Conservation (phyloP, 2,113 vertebrate species). For the Ancistrus triradiatus region DNA sequence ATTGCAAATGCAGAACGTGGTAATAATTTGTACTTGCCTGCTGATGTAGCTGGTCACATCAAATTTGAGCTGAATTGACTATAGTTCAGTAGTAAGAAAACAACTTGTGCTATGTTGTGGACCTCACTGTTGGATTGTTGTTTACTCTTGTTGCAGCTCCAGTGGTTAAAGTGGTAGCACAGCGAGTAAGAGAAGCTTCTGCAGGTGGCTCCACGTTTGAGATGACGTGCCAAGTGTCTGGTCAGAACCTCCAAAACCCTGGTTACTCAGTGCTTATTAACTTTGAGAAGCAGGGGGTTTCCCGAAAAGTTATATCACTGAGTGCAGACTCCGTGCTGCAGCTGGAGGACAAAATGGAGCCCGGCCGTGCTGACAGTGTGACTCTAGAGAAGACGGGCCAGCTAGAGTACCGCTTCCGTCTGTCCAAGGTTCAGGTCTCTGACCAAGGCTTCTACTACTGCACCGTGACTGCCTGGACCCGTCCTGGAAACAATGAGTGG, state of each 20-base stretch:
- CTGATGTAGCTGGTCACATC: too few species aligned
- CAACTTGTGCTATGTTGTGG: not conserved
- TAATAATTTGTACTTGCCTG: too few species aligned
- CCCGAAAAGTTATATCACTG: constrained; percentile 79
- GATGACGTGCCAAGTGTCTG: constrained; percentile 82
- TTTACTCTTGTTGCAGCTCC: constrained; percentile 36
- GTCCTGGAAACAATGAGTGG: constrained; percentile 75
- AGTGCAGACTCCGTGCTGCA: constrained; percentile 81
- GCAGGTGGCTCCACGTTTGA: constrained; percentile 90
- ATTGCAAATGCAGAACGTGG: too few species aligned
- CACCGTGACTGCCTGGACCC: constrained; percentile 82
- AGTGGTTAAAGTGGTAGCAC: constrained; percentile 58
- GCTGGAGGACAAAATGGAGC: constrained; percentile 77
- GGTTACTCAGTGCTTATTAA: constrained; percentile 84
- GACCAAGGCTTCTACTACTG: constrained; percentile 89
- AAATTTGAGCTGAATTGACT: too few species aligned
- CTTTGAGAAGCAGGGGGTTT: constrained; percentile 67
- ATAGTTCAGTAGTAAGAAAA: too few species aligned
- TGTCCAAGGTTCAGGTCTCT: constrained; percentile 82
- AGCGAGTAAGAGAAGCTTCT: constrained; percentile 74
- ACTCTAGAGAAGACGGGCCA: constrained; percentile 84
- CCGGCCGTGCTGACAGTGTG: constrained; percentile 74
- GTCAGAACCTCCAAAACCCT: constrained; percentile 79
- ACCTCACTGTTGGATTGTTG: not conserved
- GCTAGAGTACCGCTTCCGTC: constrained; percentile 83